Evolutionary conservation across 2,113 vertebrate species (phyloP), one percentile per base, ranked within the genome.

Genomic region (Pyrgilauda ruficollis): DNA sequence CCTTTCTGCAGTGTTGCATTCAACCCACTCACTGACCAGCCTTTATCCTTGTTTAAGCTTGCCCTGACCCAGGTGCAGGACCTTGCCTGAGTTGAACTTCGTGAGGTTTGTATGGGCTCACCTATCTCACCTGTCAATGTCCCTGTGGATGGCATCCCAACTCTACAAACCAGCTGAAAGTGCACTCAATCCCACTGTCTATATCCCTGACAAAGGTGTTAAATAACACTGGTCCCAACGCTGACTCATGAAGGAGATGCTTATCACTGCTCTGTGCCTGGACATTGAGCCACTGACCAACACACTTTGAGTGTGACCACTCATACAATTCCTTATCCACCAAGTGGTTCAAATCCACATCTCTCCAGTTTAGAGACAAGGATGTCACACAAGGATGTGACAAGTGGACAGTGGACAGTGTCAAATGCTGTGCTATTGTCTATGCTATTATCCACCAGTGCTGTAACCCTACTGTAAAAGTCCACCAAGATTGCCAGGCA

Each of bases 191-290:
- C 26, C 58, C 68, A 20, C 13, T 53, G 15, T 31, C 27, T 7
- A 11, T 10, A 21, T 24, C 15, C n/a, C n/a, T 39, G 6, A 44
- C 20, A 49, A 68, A 81, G 31, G 3, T 18, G 8, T 33, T 63
- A 22, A 63, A 53, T 23, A 52, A 11, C 11, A 14, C 14, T 13
- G 2, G 13, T 53, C 20, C 43, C 30, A 58, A 0, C 4, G 3
- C 2, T 0, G 1, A n/a, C 8, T 11, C 24, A 2, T 63, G 53
- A 84, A 31, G 10, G 15, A 81, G 13, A 26, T 4, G 30, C 17
- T 61, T 3, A 2, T 33, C 24, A 55, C 39, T 47, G 28, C 19
- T 55, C 16, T 75, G 35, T 39, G 39, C 22, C 30, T 5, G 10
- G 46, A 55, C 17, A 52, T 3, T 7, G 15, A 50, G 7, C 13